Evolutionary conservation across 1,140 invertebrate species (phyloP).

Genomic region (Lerema accius): DNA sequence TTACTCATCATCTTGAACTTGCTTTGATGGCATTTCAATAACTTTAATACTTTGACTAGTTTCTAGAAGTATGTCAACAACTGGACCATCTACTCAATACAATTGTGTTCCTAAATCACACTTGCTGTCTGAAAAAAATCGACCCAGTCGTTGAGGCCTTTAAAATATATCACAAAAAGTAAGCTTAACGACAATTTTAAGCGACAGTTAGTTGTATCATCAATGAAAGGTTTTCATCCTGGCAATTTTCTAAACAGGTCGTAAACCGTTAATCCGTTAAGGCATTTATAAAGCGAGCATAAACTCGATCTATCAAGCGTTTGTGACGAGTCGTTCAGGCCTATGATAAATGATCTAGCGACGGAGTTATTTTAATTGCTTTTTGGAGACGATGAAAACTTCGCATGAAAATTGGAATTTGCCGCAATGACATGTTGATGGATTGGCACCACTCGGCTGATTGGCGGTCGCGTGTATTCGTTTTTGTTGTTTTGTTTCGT

Average conservation of each 20-base stretch:
- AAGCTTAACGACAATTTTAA: too few species aligned
- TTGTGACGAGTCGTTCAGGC: conserved; percentile 31
- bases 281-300: conserved; percentile 21
- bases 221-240: conserved; percentile 12
- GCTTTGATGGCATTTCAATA: too few species aligned
- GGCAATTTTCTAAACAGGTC: conserved; percentile 3
- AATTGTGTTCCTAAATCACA: too few species aligned
- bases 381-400: conserved; percentile 42
- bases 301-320: conserved; percentile 35
- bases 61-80: too few species aligned
- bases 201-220: too few species aligned
- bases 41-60: too few species aligned
- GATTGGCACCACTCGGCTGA: conserved; percentile 52
- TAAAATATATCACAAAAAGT: too few species aligned
- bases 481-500: conserved; percentile 30
- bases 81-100: too few species aligned
- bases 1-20: too few species aligned
- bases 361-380: conserved; percentile 35
- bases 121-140: too few species aligned
- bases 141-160: too few species aligned
- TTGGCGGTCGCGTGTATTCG: conserved; percentile 48
- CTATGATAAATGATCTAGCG: conserved; percentile 32
- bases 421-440: conserved; percentile 48
- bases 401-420: conserved; percentile 49
- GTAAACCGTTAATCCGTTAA: conserved; percentile 24